Base-by-base conservation (phyloP, 2,888 invertebrate species). In the Nomada flava region DNA sequence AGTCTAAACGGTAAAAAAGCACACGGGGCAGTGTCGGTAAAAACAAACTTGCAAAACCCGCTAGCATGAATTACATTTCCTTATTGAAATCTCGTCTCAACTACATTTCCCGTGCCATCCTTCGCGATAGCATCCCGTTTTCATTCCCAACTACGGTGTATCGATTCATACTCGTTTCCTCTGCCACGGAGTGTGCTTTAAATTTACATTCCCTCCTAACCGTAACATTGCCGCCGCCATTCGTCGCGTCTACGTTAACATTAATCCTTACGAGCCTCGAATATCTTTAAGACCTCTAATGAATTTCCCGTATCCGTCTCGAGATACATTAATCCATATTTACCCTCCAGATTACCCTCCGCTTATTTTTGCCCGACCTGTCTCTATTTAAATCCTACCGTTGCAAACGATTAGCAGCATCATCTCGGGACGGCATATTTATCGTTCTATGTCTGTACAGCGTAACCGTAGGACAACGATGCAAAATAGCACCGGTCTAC, bases 381-480 rank as follows among this genome's bases (percentile, higher is more conserved):
- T n/a, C 47, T 50, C 55, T 42, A 53, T 13, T 63, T 69, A 69
- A 36, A 78, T 69, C 68, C 63, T 1, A 4, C 42, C 67, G 50
- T 63, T 75, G 63, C 57, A 26, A 62, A 65, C 73, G 65, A 77
- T 77, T 77, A 77, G 65, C 20, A 53, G 59, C 59, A 73, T 73
- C 44, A 60, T 77, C 44, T 59, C 10, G 5, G 23, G 7, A n/a
- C 10, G 3, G 52, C 23, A 73, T 71, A 72, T 72, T 72, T 72
- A 59, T 64, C 11, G 57, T 72, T 44, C 4, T 23, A 9, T 11
- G 20, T n/a, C 18, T 36, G 23, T 9, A 59, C n/a, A 53, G 42
- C 4, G 18, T 52, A 53, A n/a, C 7, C n/a, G 29, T 15, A 18
- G 11, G 7, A 26, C 20, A 50, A 10, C 47, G 63, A 63, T 63